Conservation (phyloP, 2,113 vertebrate genomes). For the Plecturocebus donacophilus region DNA sequence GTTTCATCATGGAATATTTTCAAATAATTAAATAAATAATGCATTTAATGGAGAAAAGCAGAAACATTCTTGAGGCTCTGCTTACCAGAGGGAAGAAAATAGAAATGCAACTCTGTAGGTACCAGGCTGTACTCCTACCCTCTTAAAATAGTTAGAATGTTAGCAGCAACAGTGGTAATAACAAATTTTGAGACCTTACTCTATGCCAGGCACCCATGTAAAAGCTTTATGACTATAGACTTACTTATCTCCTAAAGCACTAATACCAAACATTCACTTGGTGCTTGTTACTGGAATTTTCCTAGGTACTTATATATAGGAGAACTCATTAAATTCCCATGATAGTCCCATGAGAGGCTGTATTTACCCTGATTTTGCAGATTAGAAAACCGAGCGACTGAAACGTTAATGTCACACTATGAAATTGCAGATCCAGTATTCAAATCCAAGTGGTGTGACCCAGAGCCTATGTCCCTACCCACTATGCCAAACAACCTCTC, state of each 20-base stretch:
- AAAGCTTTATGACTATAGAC: not conserved
- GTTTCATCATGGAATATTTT: not conserved
- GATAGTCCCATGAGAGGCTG: not conserved
- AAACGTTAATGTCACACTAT: not conserved
- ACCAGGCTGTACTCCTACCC: not conserved
- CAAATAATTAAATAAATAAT: constrained; percentile 24
- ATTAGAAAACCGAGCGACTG: not conserved
- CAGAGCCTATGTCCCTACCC: not conserved
- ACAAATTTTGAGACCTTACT: not conserved
- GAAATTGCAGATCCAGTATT: not conserved
- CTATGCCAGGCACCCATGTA: not conserved
- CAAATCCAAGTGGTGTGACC: not conserved
- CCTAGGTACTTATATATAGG: not conserved
- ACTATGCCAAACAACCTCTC: not conserved
- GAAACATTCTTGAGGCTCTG: not conserved
- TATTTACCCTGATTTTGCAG: not conserved
- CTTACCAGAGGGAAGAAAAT: not conserved
- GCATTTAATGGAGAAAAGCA: not conserved
- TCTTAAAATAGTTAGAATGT: not conserved
- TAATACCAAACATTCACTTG: not conserved
- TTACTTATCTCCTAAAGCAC: not conserved
- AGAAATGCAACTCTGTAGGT: not conserved
- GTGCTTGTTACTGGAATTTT: not conserved
- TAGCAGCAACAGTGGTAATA: not conserved
- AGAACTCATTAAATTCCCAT: not conserved